These are phyloP conservation scores for Rachycentron canadum DNA, from an alignment of 2,797 vertebrate species.

Conservation along the genomic window DNA sequence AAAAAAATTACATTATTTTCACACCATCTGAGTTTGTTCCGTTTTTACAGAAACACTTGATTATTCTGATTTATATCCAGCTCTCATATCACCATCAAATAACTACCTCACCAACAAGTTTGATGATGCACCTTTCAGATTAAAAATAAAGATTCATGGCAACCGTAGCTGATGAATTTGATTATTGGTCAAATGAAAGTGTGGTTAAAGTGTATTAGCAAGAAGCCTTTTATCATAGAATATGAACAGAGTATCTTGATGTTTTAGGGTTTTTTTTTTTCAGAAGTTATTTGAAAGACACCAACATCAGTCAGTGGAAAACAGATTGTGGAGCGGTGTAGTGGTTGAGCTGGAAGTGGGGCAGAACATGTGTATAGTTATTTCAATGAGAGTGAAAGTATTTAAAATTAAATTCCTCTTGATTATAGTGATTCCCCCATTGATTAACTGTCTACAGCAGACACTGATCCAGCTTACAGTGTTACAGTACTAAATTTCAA, in stretches of 20 bases:
- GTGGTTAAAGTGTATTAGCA: neutral
- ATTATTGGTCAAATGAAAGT: neutral
- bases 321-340: neutral
- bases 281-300: neutral
- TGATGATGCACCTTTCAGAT: neutral
- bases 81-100: neutral
- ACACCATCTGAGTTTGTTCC: neutral
- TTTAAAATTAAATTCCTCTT: neutral
- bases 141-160: neutral
- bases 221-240: neutral
- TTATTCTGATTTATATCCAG: neutral
- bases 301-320: neutral
- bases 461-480: neutral
- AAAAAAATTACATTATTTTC: neutral
- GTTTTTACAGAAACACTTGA: neutral
- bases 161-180: neutral
- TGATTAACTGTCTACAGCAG: neutral
- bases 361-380: neutral
- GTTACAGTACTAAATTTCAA: no score
- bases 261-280: neutral
- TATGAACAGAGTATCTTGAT: neutral
- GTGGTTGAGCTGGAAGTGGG: neutral
- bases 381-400: neutral
- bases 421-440: neutral
- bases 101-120: neutral